A percentile compares a stretch with the other conserved stretches of the same genome.
Conservation (phyloP, 2,797 vertebrate species). For the Denticeps clupeoides region DNA sequence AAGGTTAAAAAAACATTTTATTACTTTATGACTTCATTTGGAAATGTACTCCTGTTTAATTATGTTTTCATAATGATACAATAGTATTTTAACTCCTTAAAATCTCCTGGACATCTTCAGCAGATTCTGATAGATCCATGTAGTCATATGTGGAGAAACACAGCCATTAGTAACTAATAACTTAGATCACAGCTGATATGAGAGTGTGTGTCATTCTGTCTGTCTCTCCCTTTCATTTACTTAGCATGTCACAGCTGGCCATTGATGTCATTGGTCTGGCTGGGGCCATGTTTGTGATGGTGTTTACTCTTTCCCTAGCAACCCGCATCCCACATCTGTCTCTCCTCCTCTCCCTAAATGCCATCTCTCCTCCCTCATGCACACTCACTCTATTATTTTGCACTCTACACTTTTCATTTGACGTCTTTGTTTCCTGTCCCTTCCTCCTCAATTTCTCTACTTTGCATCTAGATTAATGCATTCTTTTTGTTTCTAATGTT, state of each 20-base stretch:
- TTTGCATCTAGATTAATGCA: constrained; percentile 1
- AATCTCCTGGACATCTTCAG: too few species aligned
- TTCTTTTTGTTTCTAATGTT: constrained; percentile 2
- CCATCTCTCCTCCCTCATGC: constrained; percentile 3
- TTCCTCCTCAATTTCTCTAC: constrained; percentile 3
- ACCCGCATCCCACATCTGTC: constrained; percentile 61
- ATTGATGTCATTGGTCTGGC: constrained; percentile 57
- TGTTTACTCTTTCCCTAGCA: constrained; percentile 52
- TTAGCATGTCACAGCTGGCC: constrained; percentile 37
- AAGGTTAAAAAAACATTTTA: not conserved
- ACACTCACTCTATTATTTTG: not conserved
- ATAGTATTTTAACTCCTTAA: too few species aligned
- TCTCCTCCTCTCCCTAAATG: constrained; percentile 26
- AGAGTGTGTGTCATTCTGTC: too few species aligned
- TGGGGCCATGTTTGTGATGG: constrained; percentile 51
- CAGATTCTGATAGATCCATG: too few species aligned
- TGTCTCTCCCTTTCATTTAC: constrained; percentile 1
- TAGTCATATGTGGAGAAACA: too few species aligned
- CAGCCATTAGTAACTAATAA: too few species aligned
- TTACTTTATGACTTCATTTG: not conserved
- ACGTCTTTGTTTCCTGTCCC: not conserved
- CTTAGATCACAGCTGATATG: too few species aligned
- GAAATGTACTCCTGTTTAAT: too few species aligned
- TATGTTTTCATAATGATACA: too few species aligned
- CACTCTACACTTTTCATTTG: not conserved